Conservation (phyloP, 2,888 invertebrate genomes). For the Plagodis dolabraria region DNA sequence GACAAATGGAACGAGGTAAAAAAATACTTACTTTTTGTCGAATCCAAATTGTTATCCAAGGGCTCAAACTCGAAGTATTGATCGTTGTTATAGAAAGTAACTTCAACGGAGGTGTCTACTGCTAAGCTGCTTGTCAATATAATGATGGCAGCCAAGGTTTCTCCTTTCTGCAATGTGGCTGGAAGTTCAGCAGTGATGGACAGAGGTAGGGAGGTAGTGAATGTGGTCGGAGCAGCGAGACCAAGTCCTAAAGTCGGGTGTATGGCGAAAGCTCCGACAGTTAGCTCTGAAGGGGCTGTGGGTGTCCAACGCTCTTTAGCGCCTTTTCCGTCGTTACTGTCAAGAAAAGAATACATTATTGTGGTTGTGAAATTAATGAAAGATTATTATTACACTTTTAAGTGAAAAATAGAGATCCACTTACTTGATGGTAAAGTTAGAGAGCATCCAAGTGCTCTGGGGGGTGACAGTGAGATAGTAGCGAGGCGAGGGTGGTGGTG, state of each 20-base stretch:
- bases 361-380: not conserved
- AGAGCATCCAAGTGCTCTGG: conserved; percentile 92
- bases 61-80: conserved; percentile 93
- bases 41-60: conserved; percentile 89
- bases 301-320: conserved; percentile 71
- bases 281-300: conserved; percentile 61
- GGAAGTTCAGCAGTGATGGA: conserved; percentile 95
- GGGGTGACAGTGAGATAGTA: conserved; percentile 91
- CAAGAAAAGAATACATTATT: conserved; percentile 21
- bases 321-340: conserved; percentile 72
- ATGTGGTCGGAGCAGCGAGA: conserved; percentile 53
- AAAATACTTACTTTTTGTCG: conserved; percentile 86
- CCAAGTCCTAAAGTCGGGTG: conserved; percentile 76
- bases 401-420: conserved; percentile 2
- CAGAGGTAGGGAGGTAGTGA: conserved; percentile 86
- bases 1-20: no score
- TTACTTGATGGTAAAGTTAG: conserved; percentile 92
- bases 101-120: conserved; percentile 90
- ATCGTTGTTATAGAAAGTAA: conserved; percentile 92
- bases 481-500: conserved; percentile 91
- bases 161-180: conserved; percentile 94
- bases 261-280: conserved; percentile 75
- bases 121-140: conserved; percentile 95
- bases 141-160: conserved; percentile 94
- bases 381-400: no score